Percentiles rank a stretch among this genome's conserved stretches.
phyloP scores from a whole-genome alignment of 1,140 invertebrate genomes.

The Epicauta chinensis region DNA sequence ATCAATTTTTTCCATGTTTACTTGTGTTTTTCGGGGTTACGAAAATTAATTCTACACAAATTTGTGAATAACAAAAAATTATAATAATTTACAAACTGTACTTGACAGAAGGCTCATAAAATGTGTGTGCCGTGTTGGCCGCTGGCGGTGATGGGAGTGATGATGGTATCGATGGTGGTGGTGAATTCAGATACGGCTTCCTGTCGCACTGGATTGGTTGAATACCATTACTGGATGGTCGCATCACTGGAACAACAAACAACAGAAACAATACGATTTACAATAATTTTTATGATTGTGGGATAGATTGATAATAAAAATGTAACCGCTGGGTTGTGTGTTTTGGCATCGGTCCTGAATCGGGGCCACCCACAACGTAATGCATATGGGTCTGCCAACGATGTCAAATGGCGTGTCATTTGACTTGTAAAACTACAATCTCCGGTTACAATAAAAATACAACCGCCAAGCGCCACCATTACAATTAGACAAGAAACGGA shows the following conservation, averaged over 20 bases:
- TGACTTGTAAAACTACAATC: constrained; percentile 22
- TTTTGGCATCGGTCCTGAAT: constrained; percentile 20
- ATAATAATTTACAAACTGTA: constrained; percentile 33
- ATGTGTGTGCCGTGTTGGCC: constrained; percentile 38
- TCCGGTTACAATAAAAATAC: constrained; percentile 24
- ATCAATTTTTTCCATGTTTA: too few relatives aligned
- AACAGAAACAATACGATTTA: neutral
- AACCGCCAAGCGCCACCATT: constrained; percentile 16
- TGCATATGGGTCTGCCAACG: constrained; percentile 20
- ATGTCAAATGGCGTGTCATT: constrained; percentile 27
- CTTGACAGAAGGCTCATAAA: constrained; percentile 40
- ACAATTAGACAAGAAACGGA: neutral
- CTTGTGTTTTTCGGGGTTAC: too few relatives aligned
- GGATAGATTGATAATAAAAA: neutral
- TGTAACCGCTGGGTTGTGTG: constrained; percentile 8
- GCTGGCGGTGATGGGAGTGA: constrained; percentile 39
- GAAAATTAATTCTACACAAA: too few relatives aligned
- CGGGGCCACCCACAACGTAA: constrained; percentile 24
- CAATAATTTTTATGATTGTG: neutral
- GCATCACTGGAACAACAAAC: constrained; percentile 35
- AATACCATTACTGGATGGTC: constrained; percentile 32
- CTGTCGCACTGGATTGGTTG: constrained; percentile 39
- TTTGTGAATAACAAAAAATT: too few relatives aligned
- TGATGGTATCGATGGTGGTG: constrained; percentile 38
- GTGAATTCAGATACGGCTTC: constrained; percentile 40